Evolutionary conservation across 2,797 vertebrate species (phyloP).

Genomic region (Epinephelus coioides): DNA sequence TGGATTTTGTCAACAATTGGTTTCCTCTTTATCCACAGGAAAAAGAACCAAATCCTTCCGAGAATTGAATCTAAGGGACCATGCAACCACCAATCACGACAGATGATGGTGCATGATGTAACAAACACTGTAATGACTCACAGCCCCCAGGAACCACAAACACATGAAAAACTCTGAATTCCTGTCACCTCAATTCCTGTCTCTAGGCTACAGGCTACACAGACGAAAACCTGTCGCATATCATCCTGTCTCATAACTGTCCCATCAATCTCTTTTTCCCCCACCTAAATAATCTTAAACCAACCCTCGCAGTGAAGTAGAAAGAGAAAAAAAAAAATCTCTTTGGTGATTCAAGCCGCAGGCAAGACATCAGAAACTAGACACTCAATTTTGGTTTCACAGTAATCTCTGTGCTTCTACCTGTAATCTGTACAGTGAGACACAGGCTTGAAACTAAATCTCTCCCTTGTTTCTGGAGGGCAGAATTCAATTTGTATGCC

Average conservation of each 20-base stretch:
- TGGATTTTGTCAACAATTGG: neutral
- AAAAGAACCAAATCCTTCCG: neutral
- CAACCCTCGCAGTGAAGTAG: conserved; percentile 25
- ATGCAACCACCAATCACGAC: neutral
- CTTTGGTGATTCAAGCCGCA: conserved; percentile 41
- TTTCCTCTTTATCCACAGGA: neutral
- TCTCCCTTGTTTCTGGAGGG: conserved; percentile 48
- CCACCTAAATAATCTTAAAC: conserved; percentile 42
- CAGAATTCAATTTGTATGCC: conserved; percentile 52
- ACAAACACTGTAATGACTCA: conserved; percentile 18
- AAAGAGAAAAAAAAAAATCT: neutral
- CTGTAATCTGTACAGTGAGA: conserved; percentile 64
- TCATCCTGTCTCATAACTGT: conserved; percentile 51
- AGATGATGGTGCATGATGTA: conserved; percentile 5
- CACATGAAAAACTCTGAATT: conserved; percentile 1
- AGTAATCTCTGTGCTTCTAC: conserved; percentile 57
- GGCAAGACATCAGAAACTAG: conserved; percentile 61
- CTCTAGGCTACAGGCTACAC: conserved; percentile 39
- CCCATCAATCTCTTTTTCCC: conserved; percentile 36
- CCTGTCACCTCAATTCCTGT: conserved; percentile 19
- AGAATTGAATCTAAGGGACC: neutral
- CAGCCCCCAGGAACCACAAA: neutral
- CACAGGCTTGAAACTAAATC: conserved; percentile 31
- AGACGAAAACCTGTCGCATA: conserved; percentile 32
- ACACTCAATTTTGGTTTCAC: conserved; percentile 56